These are phyloP conservation scores for Luehdorfia chinensis DNA, from an alignment of 1,140 invertebrate genomes.

Conservation along the genomic window DNA sequence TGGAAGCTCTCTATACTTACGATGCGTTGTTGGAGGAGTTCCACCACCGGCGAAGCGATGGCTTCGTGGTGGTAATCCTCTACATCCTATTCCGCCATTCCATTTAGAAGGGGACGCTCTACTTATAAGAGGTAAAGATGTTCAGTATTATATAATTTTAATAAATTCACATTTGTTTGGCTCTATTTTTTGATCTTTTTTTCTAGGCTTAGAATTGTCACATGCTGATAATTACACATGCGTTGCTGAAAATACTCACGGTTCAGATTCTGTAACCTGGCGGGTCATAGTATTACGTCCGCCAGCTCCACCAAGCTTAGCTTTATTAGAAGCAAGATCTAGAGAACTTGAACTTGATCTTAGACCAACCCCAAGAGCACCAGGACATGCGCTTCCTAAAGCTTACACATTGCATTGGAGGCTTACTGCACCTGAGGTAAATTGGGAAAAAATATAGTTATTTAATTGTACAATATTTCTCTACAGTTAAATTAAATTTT, in stretches of 20 bases:
- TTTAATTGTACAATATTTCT: background rate
- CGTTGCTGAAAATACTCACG: conserved; percentile 89
- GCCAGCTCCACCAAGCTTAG: conserved; percentile 81
- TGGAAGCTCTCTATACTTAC: conserved; percentile 66
- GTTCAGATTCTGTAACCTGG: conserved; percentile 89
- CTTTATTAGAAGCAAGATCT: conserved; percentile 79
- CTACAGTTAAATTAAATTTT: conserved; percentile 21
- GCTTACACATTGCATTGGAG: conserved; percentile 62
- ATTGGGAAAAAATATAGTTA: conserved; percentile 3
- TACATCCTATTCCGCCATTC: conserved; percentile 79
- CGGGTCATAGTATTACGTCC: conserved; percentile 86
- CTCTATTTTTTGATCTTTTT: conserved; percentile 14
- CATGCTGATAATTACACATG: conserved; percentile 92
- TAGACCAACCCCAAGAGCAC: conserved; percentile 72
- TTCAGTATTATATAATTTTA: background rate
- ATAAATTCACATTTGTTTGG: background rate
- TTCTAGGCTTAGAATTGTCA: conserved; percentile 75
- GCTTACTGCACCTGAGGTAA: conserved; percentile 61
- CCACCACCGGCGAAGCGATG: conserved; percentile 81
- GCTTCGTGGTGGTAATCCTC: conserved; percentile 79
- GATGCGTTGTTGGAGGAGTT: conserved; percentile 81
- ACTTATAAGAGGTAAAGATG: conserved; percentile 77
- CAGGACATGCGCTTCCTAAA: conserved; percentile 61
- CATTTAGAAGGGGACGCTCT: conserved; percentile 80
- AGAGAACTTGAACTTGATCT: conserved; percentile 81